Conservation (phyloP, 2,113 vertebrate genomes). For the Cephalopterus ornatus region DNA sequence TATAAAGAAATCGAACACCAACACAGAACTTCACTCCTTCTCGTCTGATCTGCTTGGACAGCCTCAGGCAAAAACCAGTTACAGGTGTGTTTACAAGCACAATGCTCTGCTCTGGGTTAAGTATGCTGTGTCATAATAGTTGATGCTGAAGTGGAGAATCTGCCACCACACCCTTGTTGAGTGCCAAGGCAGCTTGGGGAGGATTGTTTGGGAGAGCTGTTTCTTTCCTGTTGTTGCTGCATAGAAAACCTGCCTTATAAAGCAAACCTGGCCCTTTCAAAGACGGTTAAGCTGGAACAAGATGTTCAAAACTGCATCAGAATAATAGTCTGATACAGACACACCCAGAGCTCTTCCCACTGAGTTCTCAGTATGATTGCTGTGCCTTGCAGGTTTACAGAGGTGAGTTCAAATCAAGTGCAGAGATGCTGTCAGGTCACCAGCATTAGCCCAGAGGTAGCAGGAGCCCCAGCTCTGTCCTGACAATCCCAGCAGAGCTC, state of each 20-base stretch:
- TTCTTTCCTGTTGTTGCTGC: background rate
- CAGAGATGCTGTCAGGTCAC: background rate
- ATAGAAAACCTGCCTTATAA: background rate
- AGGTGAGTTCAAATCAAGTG: slow-evolving; percentile 10
- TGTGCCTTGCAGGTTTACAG: background rate
- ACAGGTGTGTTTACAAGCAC: background rate
- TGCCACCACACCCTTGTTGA: background rate
- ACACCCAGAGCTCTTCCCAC: background rate
- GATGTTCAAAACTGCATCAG: background rate
- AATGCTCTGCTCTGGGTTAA: background rate
- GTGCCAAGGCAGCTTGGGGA: background rate
- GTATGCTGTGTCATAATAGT: background rate
- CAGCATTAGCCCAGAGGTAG: background rate
- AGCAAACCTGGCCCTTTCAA: background rate
- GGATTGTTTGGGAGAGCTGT: background rate
- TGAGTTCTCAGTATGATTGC: background rate
- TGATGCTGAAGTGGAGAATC: background rate
- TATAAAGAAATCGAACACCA: fast-evolving
- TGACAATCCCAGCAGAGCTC: background rate
- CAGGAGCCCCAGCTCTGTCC: background rate
- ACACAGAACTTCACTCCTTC: background rate
- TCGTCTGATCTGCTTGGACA: background rate
- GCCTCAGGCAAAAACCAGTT: background rate
- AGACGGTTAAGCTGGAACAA: background rate
- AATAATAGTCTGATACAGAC: background rate